Evolutionary conservation across 2,888 invertebrate genomes (phyloP).

Genomic region (Dryadula phaetusa): DNA sequence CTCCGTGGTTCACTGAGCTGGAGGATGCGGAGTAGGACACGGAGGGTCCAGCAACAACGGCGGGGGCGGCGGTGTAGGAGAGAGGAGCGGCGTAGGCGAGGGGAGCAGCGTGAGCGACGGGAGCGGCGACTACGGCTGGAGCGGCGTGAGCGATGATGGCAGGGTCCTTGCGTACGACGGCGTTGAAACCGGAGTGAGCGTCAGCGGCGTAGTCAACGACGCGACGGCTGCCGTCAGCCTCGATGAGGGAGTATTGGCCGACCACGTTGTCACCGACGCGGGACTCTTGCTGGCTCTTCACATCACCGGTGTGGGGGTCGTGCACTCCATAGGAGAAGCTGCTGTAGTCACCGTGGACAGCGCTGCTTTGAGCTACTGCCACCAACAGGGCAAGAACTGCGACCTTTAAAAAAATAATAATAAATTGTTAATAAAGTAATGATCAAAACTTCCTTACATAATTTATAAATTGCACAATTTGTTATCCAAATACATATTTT

Average conservation of each 20-base stretch:
- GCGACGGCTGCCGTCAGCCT: conserved; percentile 79
- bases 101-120: conserved; percentile 46
- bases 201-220: conserved; percentile 82
- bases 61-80: conserved; percentile 38
- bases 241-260: conserved; percentile 78
- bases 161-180: conserved; percentile 78
- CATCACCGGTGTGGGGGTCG: conserved; percentile 79
- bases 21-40: conserved; percentile 51
- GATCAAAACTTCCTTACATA: neutral
- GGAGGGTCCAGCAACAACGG: conserved; percentile 39
- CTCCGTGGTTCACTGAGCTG: conserved; percentile 53
- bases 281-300: conserved; percentile 77
- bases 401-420: conserved; percentile 66
- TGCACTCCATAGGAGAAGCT: conserved; percentile 81
- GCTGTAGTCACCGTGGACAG: conserved; percentile 66
- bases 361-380: conserved; percentile 69
- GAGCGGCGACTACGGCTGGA: conserved; percentile 50
- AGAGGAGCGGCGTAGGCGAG: conserved; percentile 49
- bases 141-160: conserved; percentile 55
- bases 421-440: neutral
- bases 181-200: conserved; percentile 79
- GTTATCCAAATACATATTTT: neutral
- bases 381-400: conserved; percentile 73
- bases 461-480: neutral
- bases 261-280: conserved; percentile 77